Percentiles rank a stretch among this genome's conserved stretches.
These are phyloP conservation scores for Leptopilina drosophilae DNA, from an alignment of 2,888 invertebrate species.

Conservation along the genomic window DNA sequence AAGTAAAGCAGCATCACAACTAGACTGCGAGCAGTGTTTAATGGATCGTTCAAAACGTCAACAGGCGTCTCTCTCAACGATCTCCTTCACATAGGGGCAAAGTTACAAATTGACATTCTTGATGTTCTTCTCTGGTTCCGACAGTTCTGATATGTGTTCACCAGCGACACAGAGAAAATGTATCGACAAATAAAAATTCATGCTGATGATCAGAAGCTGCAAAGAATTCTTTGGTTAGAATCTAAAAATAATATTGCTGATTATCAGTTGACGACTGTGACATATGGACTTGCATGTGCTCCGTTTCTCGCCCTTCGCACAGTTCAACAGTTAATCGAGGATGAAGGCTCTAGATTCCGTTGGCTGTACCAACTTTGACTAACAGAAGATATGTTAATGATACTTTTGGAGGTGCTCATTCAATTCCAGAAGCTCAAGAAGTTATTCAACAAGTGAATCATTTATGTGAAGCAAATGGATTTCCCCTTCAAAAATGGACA, in stretches of 20 bases:
- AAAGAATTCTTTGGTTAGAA: constrained; percentile 63
- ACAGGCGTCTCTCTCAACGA: constrained; percentile 60
- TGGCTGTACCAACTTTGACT: constrained; percentile 22
- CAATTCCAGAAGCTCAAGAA: background rate
- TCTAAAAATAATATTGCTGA: constrained; percentile 37
- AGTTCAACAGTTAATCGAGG: constrained; percentile 51
- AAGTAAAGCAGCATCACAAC: constrained; percentile 55
- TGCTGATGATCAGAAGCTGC: constrained; percentile 55
- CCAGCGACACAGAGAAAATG: constrained; percentile 68
- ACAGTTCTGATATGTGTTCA: constrained; percentile 55
- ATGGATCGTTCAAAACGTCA: constrained; percentile 52
- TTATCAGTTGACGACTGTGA: constrained; percentile 40
- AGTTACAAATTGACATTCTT: constrained; percentile 55
- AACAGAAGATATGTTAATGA: background rate
- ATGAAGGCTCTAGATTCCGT: constrained; percentile 47
- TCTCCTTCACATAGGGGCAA: constrained; percentile 57
- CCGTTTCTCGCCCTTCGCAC: constrained; percentile 58
- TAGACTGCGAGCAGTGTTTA: constrained; percentile 56
- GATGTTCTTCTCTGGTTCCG: constrained; percentile 58
- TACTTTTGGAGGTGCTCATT: background rate
- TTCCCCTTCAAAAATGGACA: background rate
- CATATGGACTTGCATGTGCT: constrained; percentile 46
- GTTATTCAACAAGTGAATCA: background rate
- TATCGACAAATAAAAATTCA: constrained; percentile 38
- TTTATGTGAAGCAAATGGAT: background rate